These are phyloP conservation scores for Myotis planiceps DNA, from an alignment of 2,797 vertebrate species.

Conservation along the genomic window DNA sequence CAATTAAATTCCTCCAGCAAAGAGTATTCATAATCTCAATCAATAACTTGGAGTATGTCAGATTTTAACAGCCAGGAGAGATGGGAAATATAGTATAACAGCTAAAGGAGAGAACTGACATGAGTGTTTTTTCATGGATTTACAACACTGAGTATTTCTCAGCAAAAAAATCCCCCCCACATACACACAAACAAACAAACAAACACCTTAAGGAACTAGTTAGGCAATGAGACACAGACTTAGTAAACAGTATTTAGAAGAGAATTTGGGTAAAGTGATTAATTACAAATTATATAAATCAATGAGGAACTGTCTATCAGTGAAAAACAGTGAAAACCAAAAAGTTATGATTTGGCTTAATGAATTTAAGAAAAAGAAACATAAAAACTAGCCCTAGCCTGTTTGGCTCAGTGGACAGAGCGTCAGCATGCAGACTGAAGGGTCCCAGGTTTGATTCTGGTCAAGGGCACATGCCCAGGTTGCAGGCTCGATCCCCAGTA, in stretches of 20 bases:
- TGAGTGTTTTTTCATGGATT: neutral
- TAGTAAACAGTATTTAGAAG: neutral
- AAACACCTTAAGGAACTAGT: too few species aligned
- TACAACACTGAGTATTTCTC: neutral
- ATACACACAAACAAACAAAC: too few species aligned
- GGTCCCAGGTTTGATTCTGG: too few species aligned
- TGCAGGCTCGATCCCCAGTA: too few species aligned
- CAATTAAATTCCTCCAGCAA: conserved; percentile 12
- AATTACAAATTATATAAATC: neutral
- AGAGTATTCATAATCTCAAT: neutral
- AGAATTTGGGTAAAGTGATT: neutral
- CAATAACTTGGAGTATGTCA: conserved; percentile 1
- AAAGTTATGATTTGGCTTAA: neutral
- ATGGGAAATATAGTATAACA: neutral
- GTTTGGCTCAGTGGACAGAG: too few species aligned
- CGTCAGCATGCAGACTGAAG: too few species aligned
- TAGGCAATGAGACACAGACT: neutral
- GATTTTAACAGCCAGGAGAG: neutral
- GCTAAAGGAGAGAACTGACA: neutral
- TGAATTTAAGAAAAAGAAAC: neutral
- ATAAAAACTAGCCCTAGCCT: neutral
- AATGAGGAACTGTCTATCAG: neutral
- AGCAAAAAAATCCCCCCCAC: too few species aligned
- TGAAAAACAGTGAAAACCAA: neutral
- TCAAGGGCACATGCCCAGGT: too few species aligned